Base-by-base conservation (phyloP, 2,113 vertebrate genomes). In the Bucco capensis region DNA sequence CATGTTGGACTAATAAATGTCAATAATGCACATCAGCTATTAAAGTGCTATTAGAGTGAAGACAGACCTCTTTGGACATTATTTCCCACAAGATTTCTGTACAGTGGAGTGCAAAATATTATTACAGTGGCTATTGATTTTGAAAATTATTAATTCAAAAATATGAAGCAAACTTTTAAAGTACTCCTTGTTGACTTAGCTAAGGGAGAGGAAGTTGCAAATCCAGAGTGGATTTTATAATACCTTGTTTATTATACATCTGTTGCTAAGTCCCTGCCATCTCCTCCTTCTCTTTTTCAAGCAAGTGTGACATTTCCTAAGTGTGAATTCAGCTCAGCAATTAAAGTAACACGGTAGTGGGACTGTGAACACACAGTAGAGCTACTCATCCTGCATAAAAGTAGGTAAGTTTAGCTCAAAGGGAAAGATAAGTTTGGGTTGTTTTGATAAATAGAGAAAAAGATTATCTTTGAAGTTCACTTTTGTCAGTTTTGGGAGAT, bases 41-140 rank as follows among this genome's bases (percentile, higher is more conserved):
- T 88, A 95, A 95, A 93, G 86, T 82, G 81, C 72, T 69, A 62
- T 19, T 79, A 13, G 44, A 66, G 5, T 70, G 35, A 85, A 87
- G 22, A 56, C 42, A 51, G 30, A 57, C 84, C 21, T 90, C 49
- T 91, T 42, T 87, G 82, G 14, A 56, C 8, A 1, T 92, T 76
- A 44, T 93, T 96, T 89, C 35, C 8, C 62, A 38, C 10, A 70
- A 49, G 42, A 46, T 33, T 62, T 54, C 42, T 85, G 0, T 54
- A 12, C 11, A 53, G 6, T 65, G 19, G 38, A 80, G 30, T 71
- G 19, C 12, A 50, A 53, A 60, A 27, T 16, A 22, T 47, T 56
- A 22, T 49, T 70, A 38, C 24, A 64, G 9, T 27, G 12, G 5
- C 66, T 38, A 28, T 50, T 56, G 25, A 37, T 82, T 73, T 75